These are phyloP conservation scores for Luidia sarsii DNA, from an alignment of 53 echinoderm and acorn worm species.

Conservation along the genomic window DNA sequence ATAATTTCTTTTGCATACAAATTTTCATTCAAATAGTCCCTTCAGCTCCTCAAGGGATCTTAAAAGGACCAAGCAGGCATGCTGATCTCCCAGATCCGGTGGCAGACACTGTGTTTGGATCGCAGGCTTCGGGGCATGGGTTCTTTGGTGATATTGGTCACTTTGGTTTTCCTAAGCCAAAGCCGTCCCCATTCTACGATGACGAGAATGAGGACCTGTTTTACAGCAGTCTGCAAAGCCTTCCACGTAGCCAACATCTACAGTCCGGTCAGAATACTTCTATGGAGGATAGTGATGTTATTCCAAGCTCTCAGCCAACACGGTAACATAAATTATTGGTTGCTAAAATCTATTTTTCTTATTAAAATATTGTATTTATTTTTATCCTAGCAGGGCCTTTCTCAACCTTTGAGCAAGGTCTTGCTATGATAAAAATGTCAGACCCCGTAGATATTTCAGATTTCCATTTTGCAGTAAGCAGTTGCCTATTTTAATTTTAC, in stretches of 20 bases:
- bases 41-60: conserved; percentile 32
- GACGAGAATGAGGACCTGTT: conserved; percentile 4
- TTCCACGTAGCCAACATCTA: not conserved
- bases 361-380: not conserved
- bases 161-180: not conserved
- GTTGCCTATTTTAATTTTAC: too few relatives aligned
- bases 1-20: too few relatives aligned
- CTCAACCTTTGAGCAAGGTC: too few relatives aligned
- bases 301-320: conserved; percentile 49
- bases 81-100: not conserved
- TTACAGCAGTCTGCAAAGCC: conserved; percentile 1
- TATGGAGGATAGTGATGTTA: conserved; percentile 22
- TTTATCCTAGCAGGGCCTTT: not conserved
- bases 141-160: not conserved
- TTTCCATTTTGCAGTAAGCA: too few relatives aligned
- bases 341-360: not conserved
- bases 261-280: not conserved
- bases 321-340: conserved; percentile 4
- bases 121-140: conserved; percentile 23
- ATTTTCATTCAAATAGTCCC: conserved; percentile 15
- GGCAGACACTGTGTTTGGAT: conserved; percentile 36
- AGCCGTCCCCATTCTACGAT: not conserved
- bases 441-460: too few relatives aligned
- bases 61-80: conserved; percentile 1
- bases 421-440: too few relatives aligned